Evolutionary conservation across 2,888 invertebrate genomes (phyloP), one percentile per base, ranked within the genome.

Genomic region (Nemotelus pantherinus): DNA sequence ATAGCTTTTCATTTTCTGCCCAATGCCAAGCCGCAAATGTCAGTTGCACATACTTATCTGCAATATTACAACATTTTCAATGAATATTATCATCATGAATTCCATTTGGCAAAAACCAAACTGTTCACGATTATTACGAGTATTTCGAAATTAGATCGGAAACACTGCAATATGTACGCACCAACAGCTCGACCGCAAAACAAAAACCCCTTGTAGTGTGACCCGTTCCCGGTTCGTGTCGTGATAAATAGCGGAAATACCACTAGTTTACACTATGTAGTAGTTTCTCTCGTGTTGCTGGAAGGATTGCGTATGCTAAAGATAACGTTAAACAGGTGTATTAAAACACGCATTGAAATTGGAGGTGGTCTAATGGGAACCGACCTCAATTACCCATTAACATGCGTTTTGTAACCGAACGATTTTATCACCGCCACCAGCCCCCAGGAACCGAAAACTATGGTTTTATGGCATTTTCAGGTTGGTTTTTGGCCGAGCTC

Each of bases 241-340:
- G 44, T 7, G 6, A 25, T 25, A 25, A 25, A 25, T 25, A 25
- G 25, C 25, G 25, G 25, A 58, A 58, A 58, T 65, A 10, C 5
- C 45, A 53, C 68, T 68, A n/a, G 68, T 68, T 68, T 68, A 53
- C 68, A 41, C 41, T 50, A n/a, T 53, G 41, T 25, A 25, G 25
- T 25, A 25, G 25, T 25, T 25, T 25, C 25, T 25, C 25, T 25
- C 25, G 25, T 25, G 25, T 25, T 25, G 7, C 68, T 41, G 9
- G 48, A 47, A 68, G 44, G 68, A 68, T 68, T 68, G 53, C 44
- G 1, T 3, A 50, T 25, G 53, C 44, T 6, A 68, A 68, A 68
- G 41, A 68, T 68, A 68, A 68, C 41, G 41, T 68, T 25, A 68
- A 68, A 68, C 68, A 68, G 68, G 50, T 68, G 53, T 68, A 68